phyloP scores from a whole-genome alignment of 1,140 invertebrate genomes.

The Scaptomyza hsui region DNA sequence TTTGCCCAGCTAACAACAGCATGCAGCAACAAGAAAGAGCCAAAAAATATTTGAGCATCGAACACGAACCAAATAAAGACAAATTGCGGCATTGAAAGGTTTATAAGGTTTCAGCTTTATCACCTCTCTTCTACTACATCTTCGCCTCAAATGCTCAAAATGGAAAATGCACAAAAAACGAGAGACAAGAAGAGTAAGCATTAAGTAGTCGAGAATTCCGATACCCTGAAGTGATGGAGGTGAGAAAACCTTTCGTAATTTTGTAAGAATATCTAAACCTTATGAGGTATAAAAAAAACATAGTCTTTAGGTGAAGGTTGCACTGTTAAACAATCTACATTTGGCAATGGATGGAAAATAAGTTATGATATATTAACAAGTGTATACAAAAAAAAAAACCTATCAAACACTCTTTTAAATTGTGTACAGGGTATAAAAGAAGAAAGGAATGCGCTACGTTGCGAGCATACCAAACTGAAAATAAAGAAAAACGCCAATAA shows the following conservation, averaged over 20 bases:
- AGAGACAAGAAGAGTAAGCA: too few relatives aligned
- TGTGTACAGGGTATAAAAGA: background rate
- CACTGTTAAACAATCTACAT: too few relatives aligned
- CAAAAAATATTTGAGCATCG: slow-evolving; percentile 72
- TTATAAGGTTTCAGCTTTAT: slow-evolving; percentile 67
- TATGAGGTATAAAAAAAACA: too few relatives aligned
- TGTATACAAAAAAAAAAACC: too few relatives aligned
- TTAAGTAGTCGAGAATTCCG: background rate
- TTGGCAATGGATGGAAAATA: too few relatives aligned
- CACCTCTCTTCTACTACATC: background rate
- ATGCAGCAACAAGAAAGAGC: background rate
- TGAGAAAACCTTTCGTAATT: too few relatives aligned
- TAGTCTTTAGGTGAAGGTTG: too few relatives aligned
- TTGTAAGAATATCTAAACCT: too few relatives aligned
- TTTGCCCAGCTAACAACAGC: slow-evolving; percentile 2
- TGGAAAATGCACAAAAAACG: background rate
- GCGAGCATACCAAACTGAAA: background rate
- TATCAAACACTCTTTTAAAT: too few relatives aligned
- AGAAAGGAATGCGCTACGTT: background rate
- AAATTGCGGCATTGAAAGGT: slow-evolving; percentile 81
- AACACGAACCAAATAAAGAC: slow-evolving; percentile 84
- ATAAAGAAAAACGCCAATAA: slow-evolving; percentile 5
- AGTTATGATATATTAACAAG: too few relatives aligned
- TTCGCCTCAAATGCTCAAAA: background rate
- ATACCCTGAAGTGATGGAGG: too few relatives aligned